These are phyloP conservation scores for Xiphophorus maculatus DNA, from an alignment of 2,113 vertebrate species.

Conservation along the genomic window DNA sequence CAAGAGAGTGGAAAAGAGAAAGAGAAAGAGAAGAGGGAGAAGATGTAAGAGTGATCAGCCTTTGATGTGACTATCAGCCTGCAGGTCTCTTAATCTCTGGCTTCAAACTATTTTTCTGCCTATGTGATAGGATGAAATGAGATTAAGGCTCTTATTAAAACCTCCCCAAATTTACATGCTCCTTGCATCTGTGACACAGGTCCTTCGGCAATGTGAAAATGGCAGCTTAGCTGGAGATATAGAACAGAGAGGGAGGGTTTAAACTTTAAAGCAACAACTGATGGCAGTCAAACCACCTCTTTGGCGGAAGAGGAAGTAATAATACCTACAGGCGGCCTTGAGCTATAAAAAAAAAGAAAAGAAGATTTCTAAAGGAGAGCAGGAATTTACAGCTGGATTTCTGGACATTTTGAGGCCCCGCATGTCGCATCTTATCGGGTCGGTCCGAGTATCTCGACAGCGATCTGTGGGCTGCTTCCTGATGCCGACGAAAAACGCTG, in stretches of 20 bases:
- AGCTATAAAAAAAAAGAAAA: constrained; percentile 3
- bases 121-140: constrained; percentile 38
- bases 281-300: constrained; percentile 48
- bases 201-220: constrained; percentile 43
- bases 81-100: constrained; percentile 56
- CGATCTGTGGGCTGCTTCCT: constrained; percentile 11
- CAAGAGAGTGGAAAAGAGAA: constrained; percentile 34
- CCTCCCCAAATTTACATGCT: constrained; percentile 44
- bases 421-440: constrained; percentile 59
- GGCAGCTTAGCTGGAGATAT: constrained; percentile 34
- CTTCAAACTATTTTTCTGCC: constrained; percentile 64
- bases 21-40: constrained; percentile 12
- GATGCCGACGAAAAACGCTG: constrained; percentile 29
- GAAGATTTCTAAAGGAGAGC: neutral
- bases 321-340: constrained; percentile 22
- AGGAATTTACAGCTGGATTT: constrained; percentile 23
- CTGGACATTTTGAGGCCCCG: constrained; percentile 25
- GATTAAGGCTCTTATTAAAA: constrained; percentile 39
- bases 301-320: constrained; percentile 5
- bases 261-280: constrained; percentile 17
- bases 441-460: constrained; percentile 30
- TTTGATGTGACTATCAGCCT: constrained; percentile 69
- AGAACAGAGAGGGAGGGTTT: neutral
- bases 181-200: constrained; percentile 48
- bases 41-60: constrained; percentile 50